phyloP scores from a whole-genome alignment of 2,888 invertebrate species.

The Pardosa pseudoannulata region DNA sequence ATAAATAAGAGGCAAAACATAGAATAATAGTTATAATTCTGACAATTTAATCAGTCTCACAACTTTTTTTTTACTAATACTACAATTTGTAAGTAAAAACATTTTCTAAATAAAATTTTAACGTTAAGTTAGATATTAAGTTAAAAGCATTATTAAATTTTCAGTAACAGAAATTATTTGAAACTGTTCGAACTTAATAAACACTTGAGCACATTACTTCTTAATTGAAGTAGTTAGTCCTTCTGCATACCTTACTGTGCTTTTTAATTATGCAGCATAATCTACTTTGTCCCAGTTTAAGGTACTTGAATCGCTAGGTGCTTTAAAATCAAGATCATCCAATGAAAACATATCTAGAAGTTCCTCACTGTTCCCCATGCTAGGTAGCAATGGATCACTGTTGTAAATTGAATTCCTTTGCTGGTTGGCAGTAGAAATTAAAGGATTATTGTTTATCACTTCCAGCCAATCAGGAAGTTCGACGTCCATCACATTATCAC shows the following conservation, averaged over 20 bases:
- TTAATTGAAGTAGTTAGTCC: neutral
- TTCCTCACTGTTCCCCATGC: conserved; percentile 55
- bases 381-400: conserved; percentile 57
- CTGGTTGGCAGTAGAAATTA: conserved; percentile 20
- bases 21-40: too few species aligned
- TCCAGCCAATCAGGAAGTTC: conserved; percentile 67
- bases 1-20: too few species aligned
- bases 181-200: neutral
- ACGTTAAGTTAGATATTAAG: too few species aligned
- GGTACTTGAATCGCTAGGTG: conserved; percentile 46
- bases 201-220: conserved; percentile 22
- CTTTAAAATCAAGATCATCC: conserved; percentile 70
- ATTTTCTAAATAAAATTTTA: too few species aligned
- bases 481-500: conserved; percentile 58
- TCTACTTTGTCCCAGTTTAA: conserved; percentile 65
- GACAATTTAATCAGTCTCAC: too few species aligned
- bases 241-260: neutral
- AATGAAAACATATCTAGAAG: conserved; percentile 66
- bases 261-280: conserved; percentile 38
- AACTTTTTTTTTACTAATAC: too few species aligned
- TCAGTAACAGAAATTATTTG: too few species aligned
- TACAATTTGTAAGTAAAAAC: too few species aligned
- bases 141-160: too few species aligned
- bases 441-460: conserved; percentile 30
- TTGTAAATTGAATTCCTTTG: conserved; percentile 33